Evolutionary conservation across 2,113 vertebrate genomes (phyloP), one percentile per base, ranked within the genome.

Genomic region (Notothenia coriiceps): DNA sequence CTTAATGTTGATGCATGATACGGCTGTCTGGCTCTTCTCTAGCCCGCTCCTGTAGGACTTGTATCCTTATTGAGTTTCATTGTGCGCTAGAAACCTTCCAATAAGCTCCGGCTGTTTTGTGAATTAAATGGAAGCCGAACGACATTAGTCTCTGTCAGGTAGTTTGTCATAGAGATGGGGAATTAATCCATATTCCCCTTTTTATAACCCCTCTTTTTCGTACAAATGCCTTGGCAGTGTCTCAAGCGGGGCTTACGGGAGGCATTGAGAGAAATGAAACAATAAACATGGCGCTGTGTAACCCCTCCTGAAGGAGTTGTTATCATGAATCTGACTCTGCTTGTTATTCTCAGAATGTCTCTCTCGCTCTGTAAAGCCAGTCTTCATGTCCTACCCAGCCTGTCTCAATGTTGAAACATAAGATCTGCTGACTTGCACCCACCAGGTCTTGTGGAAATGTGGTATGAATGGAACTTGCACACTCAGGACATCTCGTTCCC

Each of bases 401-500:
- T 29, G 86, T 56, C 66, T 84, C 61, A 77, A 83, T 43, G 80
- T 66, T 84, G 79, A 84, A 86, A 79, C 69, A 51, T 64, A 74
- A 73, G 83, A 91, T 89, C 80, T 91, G 93, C 92, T 93, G 91
- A 91, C 87, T 89, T 82, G 87, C 86, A 84, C 59, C 47, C 75
- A 65, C 43, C 77, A 52, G 87, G 81, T 89, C 82, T 80, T 78
- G 80, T 84, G 88, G 88, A 90, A 80, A 88, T 51, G 77, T 82
- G 92, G 89, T 83, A 92, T 93, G 92, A 94, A 91, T 91, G 94
- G 91, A 94, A 94, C 89, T 86, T 85, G 92, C 92, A 67, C 61
- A 82, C 85, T 93, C 92, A 93, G 92, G 91, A 86, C 83, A 84
- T 92, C 85, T 90, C 67, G 81, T 87, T 91, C 85, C 78, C 43